Evolutionary conservation across 2,797 vertebrate species (phyloP), one percentile per base, ranked within the genome.

Genomic region (Chelmon rostratus): DNA sequence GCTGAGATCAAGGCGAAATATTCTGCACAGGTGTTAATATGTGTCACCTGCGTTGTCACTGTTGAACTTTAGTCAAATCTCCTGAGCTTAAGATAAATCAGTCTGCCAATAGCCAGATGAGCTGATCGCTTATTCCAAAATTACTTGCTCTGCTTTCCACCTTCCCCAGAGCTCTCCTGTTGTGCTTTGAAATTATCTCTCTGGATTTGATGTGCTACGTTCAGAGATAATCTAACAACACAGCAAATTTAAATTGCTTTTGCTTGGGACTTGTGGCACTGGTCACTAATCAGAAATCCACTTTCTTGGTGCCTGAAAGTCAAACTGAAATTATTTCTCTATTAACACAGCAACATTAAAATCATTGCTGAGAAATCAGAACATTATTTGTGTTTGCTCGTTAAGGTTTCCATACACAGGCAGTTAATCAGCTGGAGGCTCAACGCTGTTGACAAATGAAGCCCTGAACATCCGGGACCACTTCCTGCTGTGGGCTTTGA

Each of bases 1-100:
- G 77, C 81, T 53, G 54, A 79, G 86, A 86, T 81, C 81, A 72
- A 2, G 6, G 71, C 1, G 19, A 79, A 87, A 84, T 89, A 82
- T 86, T 85, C 80, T 69, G 49, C 38, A 58, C 74, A 78, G 68
- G 65, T 86, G 71, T 80, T 84, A 87, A 82, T 69, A 74, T 64
- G 28, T 53, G 71, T 86, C 86, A 86, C 62, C 69, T 76, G 61
- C 31, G 8, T 73, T 82, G 73, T 85, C 79, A 82, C 64, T 46
- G 62, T 64, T 46, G 61, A 77, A 83, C 78, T 57, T 31, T 31
- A 68, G 67, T 83, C 68, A 84, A 67, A 79, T 78, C 78, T 78
- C 79, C 73, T 3, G 42, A 82, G 78, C 38, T 77, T 67, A 54
- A 68, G 82, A 83, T 81, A 62, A 85, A 81, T 76, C 68, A 57